phyloP scores from a whole-genome alignment of 2,888 invertebrate species.

The Asteroscopus sphinx region DNA sequence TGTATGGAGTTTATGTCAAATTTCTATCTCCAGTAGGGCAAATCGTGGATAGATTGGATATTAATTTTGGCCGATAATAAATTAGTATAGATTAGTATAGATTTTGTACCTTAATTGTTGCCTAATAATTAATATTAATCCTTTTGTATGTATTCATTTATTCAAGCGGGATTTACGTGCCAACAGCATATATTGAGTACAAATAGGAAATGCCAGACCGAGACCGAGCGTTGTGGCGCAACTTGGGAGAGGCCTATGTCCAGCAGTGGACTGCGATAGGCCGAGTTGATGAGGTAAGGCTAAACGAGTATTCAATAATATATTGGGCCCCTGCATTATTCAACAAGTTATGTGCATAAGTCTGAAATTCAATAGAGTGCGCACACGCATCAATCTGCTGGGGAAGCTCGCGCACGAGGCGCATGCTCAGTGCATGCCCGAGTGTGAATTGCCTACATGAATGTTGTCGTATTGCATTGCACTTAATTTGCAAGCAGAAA shows the following conservation, averaged over 20 bases:
- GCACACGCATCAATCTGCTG: constrained; percentile 63
- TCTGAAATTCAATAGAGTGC: constrained; percentile 59
- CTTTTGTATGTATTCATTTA: constrained; percentile 1
- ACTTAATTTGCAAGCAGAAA: constrained; percentile 82
- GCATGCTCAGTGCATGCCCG: constrained; percentile 66
- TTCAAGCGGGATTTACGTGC: constrained; percentile 11
- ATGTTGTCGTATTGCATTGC: constrained; percentile 81
- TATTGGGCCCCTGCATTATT: constrained; percentile 56
- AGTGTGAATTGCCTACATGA: constrained; percentile 77
- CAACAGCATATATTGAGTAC: constrained; percentile 4
- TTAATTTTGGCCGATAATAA: too few relatives aligned
- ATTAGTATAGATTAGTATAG: too few relatives aligned
- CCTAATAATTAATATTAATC: too few relatives aligned
- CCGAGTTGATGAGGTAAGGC: too few relatives aligned
- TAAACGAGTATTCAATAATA: constrained; percentile 51
- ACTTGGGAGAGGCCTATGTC: too few relatives aligned
- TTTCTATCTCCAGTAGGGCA: too few relatives aligned
- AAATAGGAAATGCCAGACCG: constrained; percentile 4
- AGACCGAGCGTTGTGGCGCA: too few relatives aligned
- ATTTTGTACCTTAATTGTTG: too few relatives aligned
- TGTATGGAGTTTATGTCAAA: too few relatives aligned
- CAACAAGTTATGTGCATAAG: constrained; percentile 55
- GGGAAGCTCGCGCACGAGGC: constrained; percentile 65
- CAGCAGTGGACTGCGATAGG: too few relatives aligned
- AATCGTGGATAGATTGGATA: too few relatives aligned